Base-by-base conservation (phyloP, 2,888 invertebrate species). In the Microplitis manilae region DNA sequence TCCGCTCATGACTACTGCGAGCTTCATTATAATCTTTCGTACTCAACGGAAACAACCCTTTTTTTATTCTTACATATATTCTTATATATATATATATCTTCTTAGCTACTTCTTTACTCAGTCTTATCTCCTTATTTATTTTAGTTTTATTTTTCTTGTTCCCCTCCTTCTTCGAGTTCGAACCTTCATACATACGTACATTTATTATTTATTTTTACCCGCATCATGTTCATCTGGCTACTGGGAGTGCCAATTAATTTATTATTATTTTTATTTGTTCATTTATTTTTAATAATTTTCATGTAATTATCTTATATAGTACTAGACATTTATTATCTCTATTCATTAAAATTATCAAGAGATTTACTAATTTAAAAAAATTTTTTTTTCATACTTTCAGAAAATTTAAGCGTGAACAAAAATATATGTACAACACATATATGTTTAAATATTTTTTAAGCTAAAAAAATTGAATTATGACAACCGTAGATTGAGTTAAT, bases 11-110 rank as follows among this genome's bases (percentile, higher is more conserved):
- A 50, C 50, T 50, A 68, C 40, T 15, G 4, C 39, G 15, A 67
- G 77, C 78, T 80, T 80, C 77, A 69, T 72, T 80, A 75, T 77
- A 78, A 77, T 72, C 50, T 76, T 65, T 78, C 78, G 65, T 64
- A 72, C 76, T 72, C 72, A 70, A 30, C 40, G 62, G 70, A 72
- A 62, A 8, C 74, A 68, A 74, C 70, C 71, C 30, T 59, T 6
- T 20, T 65, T 62, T 40, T 20, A 68, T 78, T 80, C 73, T 68
- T 59, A 62, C 76, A 77, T 65, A 68, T 73, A 69, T 61, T 68
- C 59, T 64, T 30, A 7, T 8, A 65, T 6, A 20, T 20, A 20
- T 20, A 50, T 30, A 59, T 13, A 50, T 50, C 50, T 67, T 75
- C 69, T 20, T 70, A 68, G 17, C 74, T 81, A 50, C 84, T 76